Base-by-base conservation (phyloP, 1,140 invertebrate species). In the Cepaea nemoralis region DNA sequence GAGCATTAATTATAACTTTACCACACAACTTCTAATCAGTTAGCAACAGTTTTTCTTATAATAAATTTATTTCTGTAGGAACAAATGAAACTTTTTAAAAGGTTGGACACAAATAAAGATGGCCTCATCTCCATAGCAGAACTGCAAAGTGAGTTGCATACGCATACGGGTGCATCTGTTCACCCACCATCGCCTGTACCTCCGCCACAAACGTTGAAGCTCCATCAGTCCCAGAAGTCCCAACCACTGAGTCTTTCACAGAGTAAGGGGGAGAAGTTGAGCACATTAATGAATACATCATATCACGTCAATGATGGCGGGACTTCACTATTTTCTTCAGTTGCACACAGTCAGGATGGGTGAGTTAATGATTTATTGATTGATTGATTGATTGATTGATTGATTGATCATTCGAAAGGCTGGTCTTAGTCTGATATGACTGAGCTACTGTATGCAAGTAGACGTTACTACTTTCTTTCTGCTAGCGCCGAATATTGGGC, bases 31-130 rank as follows among this genome's bases (percentile, higher is more conserved):
- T n/a, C n/a, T n/a, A n/a, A n/a, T n/a, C n/a, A n/a, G n/a, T n/a
- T n/a, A n/a, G n/a, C n/a, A n/a, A n/a, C n/a, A n/a, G n/a, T n/a
- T n/a, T n/a, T n/a, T n/a, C n/a, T n/a, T n/a, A n/a, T n/a, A n/a
- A n/a, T n/a, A n/a, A n/a, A n/a, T n/a, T n/a, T n/a, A n/a, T n/a
- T n/a, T n/a, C n/a, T n/a, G 50, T 19, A 55, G 93, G 91, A 93
- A 70, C 91, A 94, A n/a, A 89, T 93, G 78, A 93, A 95, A 84
- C 91, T 95, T n/a, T 95, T 95, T 87, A 93, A 94, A 48, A 94
- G 94, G 83, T 88, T 95, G 16, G 93, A 94, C 85, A 88, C 92
- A 22, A 94, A 95, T 87, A 91, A 92, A 73, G 94, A 95, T 90
- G 94, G 94, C 16, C 91, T 92, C 79, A 94, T 95, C 40, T 94